Percentiles rank a stretch among this genome's conserved stretches.
phyloP scores from a whole-genome alignment of 2,888 invertebrate genomes.

The Sympetrum striolatum region DNA sequence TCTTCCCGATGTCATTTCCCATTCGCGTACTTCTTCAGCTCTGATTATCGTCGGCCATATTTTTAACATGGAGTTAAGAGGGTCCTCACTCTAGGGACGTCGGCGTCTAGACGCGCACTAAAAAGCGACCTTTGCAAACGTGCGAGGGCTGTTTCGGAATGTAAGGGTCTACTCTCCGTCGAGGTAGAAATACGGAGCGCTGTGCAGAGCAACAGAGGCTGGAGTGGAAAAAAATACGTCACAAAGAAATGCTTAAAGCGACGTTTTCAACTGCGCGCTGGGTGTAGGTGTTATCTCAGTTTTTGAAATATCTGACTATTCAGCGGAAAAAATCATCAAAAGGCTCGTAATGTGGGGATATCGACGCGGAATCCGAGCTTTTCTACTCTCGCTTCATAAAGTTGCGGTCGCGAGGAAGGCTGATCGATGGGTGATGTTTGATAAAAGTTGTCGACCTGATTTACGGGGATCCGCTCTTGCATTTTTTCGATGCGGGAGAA shows the following conservation, averaged over 20 bases:
- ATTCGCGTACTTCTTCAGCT: neutral
- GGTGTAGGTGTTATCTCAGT: neutral
- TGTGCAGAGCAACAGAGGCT: neutral
- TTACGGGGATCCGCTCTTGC: too few species aligned
- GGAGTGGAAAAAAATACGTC: neutral
- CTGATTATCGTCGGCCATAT: neutral
- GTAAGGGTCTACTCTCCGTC: neutral
- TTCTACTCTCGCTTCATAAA: neutral
- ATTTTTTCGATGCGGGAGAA: too few species aligned
- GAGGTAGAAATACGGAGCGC: neutral
- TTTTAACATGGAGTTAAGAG: neutral
- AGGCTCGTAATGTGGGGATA: too few species aligned
- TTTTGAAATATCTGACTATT: too few species aligned
- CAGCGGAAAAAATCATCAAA: too few species aligned
- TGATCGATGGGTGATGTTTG: neutral
- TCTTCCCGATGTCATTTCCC: neutral
- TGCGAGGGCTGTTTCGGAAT: neutral
- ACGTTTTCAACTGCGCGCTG: neutral
- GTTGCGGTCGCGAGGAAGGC: neutral
- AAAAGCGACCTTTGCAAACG: neutral
- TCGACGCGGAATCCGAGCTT: too few species aligned
- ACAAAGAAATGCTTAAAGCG: neutral
- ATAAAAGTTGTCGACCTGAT: neutral
- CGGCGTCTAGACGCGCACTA: neutral
- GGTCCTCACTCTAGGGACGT: neutral